Evolutionary conservation across 2,797 vertebrate species (phyloP), one percentile per base, ranked within the genome.

Genomic region (Gambelia wislizenii): DNA sequence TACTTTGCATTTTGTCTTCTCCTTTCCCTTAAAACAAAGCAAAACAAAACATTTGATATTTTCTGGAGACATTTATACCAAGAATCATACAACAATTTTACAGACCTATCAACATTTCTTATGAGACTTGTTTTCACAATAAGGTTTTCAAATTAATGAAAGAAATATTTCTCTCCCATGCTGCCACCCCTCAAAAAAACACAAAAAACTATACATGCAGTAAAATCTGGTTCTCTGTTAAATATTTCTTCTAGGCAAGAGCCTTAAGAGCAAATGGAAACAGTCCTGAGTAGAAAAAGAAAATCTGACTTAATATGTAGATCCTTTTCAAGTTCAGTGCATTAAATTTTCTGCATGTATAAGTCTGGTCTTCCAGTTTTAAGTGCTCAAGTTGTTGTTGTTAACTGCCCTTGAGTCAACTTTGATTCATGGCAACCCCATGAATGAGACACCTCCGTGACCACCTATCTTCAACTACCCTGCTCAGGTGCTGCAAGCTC

Each of bases 31-130:
- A 12, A 27, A 16, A 52, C 13, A 6, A 39, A 25, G 5, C 18
- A 52, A 36, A 42, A 22, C 9, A 36, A 25, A 61, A 39, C 4
- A 6, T 70, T 47, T 42, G 30, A 42, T 54, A 84, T 84, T 39
- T 72, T 74, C 47, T 36, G n/a, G 27, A 70, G 33, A 47, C 82
- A 70, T 70, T 84, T 52, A 70, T 70, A 36, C 9, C 13, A 70
- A 52, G 30, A 36, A 49, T 84, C 22, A 36, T 54, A 25, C 47
- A 84, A 70, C 64, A 56, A 39, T 84, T 84, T 84, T 74, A 84
- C n/a, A 84, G 67, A 27, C 33, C 25, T 30, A 83, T 69, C 67
- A 83, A 84, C 69, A 84, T 72, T 72, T 72, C 81, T 84, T 84
- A 54, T 36, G n/a, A 54, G 49, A 30, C 36, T 42, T 42, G 27